phyloP scores from a whole-genome alignment of 1,140 invertebrate genomes.

The Neelides sp. region DNA sequence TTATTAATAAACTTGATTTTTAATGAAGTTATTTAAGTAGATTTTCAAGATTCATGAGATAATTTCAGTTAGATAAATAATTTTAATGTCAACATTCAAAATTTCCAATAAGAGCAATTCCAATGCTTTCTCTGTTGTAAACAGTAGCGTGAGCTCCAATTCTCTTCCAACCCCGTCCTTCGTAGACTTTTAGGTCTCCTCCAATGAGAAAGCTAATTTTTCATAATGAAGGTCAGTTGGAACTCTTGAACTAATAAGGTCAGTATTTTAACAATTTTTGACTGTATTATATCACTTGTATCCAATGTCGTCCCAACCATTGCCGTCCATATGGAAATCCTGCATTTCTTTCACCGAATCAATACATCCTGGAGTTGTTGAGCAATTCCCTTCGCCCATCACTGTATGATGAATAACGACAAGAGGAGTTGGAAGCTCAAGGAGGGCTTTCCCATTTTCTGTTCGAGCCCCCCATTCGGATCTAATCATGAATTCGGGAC shows the following conservation, averaged over 20 bases:
- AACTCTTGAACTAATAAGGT: no score
- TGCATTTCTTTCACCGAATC: constrained; percentile 47
- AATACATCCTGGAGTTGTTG: constrained; percentile 41
- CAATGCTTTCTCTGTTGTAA: constrained; percentile 54
- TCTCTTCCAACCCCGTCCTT: constrained; percentile 56
- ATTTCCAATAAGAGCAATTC: constrained; percentile 54
- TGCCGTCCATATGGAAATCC: constrained; percentile 56
- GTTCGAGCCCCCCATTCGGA: constrained; percentile 49
- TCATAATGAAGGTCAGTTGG: no score
- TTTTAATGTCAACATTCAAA: constrained; percentile 33
- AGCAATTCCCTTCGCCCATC: constrained; percentile 44
- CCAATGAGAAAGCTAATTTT: constrained; percentile 56
- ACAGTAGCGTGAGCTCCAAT: constrained; percentile 51
- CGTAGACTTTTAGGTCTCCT: constrained; percentile 54
- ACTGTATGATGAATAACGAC: constrained; percentile 66
- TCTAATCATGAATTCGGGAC: constrained; percentile 32
- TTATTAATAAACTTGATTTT: no score
- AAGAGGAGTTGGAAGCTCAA: constrained; percentile 50
- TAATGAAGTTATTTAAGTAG: background rate
- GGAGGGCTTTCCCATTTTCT: constrained; percentile 34
- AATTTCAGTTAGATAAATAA: constrained; percentile 46
- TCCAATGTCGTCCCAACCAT: constrained; percentile 50
- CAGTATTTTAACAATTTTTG: no score
- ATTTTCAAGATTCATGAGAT: constrained; percentile 32
- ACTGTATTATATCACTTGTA: no score